Percentiles rank a stretch among this genome's conserved stretches.
Evolutionary conservation across 1,140 invertebrate genomes (phyloP).

Genomic region (Drosophila hydei): DNA sequence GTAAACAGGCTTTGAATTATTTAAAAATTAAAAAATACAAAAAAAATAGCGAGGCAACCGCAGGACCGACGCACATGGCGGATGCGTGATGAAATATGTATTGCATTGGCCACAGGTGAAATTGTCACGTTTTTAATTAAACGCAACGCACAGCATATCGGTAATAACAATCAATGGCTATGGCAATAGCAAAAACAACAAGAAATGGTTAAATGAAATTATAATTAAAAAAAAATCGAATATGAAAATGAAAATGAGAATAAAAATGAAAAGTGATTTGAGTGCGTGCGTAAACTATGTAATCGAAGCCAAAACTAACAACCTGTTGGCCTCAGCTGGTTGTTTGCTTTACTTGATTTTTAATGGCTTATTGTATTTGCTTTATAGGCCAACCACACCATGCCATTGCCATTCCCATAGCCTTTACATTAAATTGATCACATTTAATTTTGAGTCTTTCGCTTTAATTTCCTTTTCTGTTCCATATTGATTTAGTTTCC

Average conservation of each 20-base stretch:
- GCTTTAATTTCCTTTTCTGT: background rate
- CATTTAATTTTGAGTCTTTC: background rate
- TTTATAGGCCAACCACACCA: too few species aligned
- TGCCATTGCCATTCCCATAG: too few species aligned
- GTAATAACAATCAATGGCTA: conserved; percentile 64
- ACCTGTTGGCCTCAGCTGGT: conserved; percentile 48
- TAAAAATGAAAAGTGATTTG: conserved; percentile 67
- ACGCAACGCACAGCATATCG: conserved; percentile 36
- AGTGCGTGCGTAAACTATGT: conserved; percentile 58
- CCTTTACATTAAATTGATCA: background rate
- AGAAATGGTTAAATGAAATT: conserved; percentile 46
- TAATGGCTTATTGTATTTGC: conserved; percentile 13
- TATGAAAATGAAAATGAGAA: too few species aligned
- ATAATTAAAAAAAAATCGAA: conserved; percentile 49
- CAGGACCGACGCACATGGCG: conserved; percentile 56
- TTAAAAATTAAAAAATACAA: conserved; percentile 36
- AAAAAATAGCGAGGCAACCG: conserved; percentile 21
- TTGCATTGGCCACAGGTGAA: conserved; percentile 68
- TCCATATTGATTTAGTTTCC: background rate
- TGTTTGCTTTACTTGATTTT: conserved; percentile 8
- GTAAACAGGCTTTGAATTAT: conserved; percentile 65
- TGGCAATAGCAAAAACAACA: conserved; percentile 31
- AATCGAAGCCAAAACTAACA: conserved; percentile 48
- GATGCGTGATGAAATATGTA: conserved; percentile 66
- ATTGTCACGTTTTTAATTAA: conserved; percentile 82